Percentiles rank a stretch among this genome's conserved stretches.
phyloP scores from a whole-genome alignment of 2,888 invertebrate species.

The Glomeris marginata region DNA sequence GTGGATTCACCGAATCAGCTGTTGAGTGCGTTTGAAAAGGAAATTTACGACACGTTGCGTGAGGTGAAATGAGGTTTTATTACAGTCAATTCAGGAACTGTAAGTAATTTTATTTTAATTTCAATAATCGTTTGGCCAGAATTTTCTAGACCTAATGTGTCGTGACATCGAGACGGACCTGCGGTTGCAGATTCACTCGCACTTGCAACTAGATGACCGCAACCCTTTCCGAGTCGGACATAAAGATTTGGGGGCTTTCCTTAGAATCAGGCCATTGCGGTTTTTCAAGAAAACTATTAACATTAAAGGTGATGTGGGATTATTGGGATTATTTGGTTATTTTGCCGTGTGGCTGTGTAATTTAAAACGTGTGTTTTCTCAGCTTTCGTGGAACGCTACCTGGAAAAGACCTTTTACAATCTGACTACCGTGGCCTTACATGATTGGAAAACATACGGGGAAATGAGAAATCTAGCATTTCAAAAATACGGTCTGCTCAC shows the following conservation, averaged over 20 bases:
- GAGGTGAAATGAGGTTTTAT: constrained; percentile 22
- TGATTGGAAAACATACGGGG: constrained; percentile 94
- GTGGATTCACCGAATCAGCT: constrained; percentile 24
- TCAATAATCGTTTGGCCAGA: too few relatives aligned
- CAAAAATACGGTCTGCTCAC: constrained; percentile 65
- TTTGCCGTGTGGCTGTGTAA: constrained; percentile 5
- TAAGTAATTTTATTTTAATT: constrained; percentile 8
- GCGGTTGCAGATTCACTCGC: constrained; percentile 79
- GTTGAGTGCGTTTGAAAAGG: constrained; percentile 23
- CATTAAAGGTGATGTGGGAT: constrained; percentile 38
- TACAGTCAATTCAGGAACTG: background rate
- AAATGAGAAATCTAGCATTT: constrained; percentile 84
- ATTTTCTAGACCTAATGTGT: constrained; percentile 49
- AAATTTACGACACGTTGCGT: constrained; percentile 21
- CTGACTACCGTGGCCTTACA: constrained; percentile 91
- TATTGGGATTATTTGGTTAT: background rate
- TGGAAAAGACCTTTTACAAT: constrained; percentile 92
- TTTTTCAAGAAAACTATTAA: constrained; percentile 43
- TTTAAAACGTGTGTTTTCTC: constrained; percentile 17
- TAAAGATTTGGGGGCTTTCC: constrained; percentile 46
- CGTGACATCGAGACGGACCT: constrained; percentile 83
- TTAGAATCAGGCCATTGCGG: constrained; percentile 39
- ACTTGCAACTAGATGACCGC: constrained; percentile 49
- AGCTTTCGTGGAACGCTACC: constrained; percentile 65
- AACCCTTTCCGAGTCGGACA: constrained; percentile 54